phyloP scores from a whole-genome alignment of 2,797 vertebrate genomes.

The Setipinna tenuifilis region DNA sequence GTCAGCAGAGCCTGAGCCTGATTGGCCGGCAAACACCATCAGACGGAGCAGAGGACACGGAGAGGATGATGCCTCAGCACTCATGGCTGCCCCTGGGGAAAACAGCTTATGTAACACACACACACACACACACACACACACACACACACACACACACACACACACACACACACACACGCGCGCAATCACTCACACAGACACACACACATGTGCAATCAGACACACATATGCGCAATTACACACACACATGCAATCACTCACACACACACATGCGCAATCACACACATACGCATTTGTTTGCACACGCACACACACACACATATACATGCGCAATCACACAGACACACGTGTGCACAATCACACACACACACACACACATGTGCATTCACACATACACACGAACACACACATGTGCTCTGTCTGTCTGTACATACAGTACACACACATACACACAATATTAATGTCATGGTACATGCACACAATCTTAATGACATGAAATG shows the following conservation, averaged over 20 bases:
- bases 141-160: neutral
- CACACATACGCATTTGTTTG: neutral
- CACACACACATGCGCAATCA: neutral
- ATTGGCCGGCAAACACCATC: too few relatives aligned
- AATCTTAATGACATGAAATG: too few relatives aligned
- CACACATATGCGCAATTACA: neutral
- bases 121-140: neutral
- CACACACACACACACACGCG: neutral
- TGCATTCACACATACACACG: too few relatives aligned
- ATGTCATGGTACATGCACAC: too few relatives aligned
- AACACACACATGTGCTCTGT: too few relatives aligned
- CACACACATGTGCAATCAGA: neutral
- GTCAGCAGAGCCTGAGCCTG: too few relatives aligned
- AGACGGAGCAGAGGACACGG: too few relatives aligned
- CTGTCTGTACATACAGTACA: neutral
- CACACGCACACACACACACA: neutral
- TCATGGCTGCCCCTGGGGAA: neutral
- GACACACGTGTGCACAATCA: neutral
- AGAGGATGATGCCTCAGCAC: constrained; percentile 10
- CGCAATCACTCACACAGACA: neutral
- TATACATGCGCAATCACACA: too few relatives aligned
- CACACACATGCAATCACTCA: neutral
- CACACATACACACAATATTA: neutral
- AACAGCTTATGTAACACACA: neutral
- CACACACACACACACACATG: neutral